Base-by-base conservation (phyloP, 2,888 invertebrate species). In the Phasia obesa region DNA sequence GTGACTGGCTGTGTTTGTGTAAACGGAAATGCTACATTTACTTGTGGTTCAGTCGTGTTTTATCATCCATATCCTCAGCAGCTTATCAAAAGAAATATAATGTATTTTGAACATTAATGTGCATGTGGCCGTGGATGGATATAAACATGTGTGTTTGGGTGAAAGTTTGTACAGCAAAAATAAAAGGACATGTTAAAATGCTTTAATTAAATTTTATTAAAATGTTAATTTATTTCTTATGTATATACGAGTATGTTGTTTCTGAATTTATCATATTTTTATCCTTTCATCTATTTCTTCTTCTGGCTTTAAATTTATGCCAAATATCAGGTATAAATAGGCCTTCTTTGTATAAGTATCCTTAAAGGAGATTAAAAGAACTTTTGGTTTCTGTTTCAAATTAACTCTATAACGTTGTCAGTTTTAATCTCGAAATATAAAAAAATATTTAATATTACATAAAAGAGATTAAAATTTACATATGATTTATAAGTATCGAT, bases 181-280 rank as follows among this genome's bases (percentile, higher is more conserved):
- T n/a, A n/a, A n/a, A 79, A 62, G 79, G 71, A 83, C 83, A 79
- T 79, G 70, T 74, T 79, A 62, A 83, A 83, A 79, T 73, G 83
- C 75, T 79, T 83, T 83, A 83, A 83, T 83, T 83, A 79, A 79
- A 83, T 83, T 83, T 83, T 79, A 79, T 79, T 83, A 76, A 83
- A 76, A 83, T 83, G 79, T 71, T 79, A 69, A 80, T 80, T 80
- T 79, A 67, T 74, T 62, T 74, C 59, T 59, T 51, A 31, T 67
- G 59, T 51, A 31, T 25, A 44, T 9, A 35, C n/a, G n/a, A n/a
- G n/a, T n/a, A n/a, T n/a, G n/a, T n/a, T 35, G 51, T 47, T 2
- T 17, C 44, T 0, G 2, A 17, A 4, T 17, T 47, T 9, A 17
- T 47, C 9, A 17, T 4, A 17, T 47, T 47, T 44, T 2, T 44